Evolutionary conservation across 2,888 invertebrate species (phyloP).

Genomic region (Emmelina monodactyla): DNA sequence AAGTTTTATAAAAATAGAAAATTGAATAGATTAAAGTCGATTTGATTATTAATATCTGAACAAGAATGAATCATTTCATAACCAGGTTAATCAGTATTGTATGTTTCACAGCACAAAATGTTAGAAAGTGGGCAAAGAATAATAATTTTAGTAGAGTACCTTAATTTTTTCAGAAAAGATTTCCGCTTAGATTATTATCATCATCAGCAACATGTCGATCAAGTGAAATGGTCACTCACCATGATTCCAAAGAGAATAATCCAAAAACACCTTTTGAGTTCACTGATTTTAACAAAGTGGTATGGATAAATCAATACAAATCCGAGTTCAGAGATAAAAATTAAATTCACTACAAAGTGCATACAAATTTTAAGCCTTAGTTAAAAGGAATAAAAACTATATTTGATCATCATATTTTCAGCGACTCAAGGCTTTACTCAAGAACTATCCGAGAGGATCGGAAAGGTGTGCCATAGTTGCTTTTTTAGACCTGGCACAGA

Average conservation of each 20-base stretch:
- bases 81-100: too few relatives aligned
- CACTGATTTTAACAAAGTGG: constrained; percentile 41
- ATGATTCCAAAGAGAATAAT: constrained; percentile 38
- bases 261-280: constrained; percentile 39
- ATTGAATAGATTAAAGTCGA: too few relatives aligned
- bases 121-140: too few relatives aligned
- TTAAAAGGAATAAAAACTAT: neutral
- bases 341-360: neutral
- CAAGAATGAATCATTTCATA: too few relatives aligned
- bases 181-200: constrained; percentile 4
- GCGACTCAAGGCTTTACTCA: constrained; percentile 36
- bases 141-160: too few relatives aligned
- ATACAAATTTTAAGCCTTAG: neutral
- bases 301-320: constrained; percentile 17
- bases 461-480: constrained; percentile 33
- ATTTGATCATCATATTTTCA: constrained; percentile 13
- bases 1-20: too few relatives aligned
- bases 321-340: neutral
- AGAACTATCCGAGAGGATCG: constrained; percentile 42
- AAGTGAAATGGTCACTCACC: constrained; percentile 26
- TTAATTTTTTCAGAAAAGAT: too few relatives aligned
- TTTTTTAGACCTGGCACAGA: constrained; percentile 41
- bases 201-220: constrained; percentile 19
- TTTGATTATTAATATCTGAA: too few relatives aligned
- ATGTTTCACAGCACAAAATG: too few relatives aligned